A percentile compares a stretch with the other conserved stretches of the same genome.
phyloP scores from a whole-genome alignment of 2,888 invertebrate genomes.

The Mamestra brassicae region DNA sequence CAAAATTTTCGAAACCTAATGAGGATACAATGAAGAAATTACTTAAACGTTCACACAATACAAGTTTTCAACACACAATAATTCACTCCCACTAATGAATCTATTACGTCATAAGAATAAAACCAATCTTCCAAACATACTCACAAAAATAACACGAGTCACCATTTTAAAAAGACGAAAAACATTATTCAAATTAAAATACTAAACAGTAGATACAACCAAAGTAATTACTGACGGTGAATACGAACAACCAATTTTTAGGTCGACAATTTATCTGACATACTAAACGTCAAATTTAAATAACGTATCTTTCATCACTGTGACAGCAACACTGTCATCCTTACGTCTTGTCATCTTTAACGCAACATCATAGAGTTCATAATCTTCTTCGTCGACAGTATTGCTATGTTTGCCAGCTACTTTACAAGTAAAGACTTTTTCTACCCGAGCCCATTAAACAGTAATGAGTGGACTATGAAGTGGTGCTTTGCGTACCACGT shows the following conservation, averaged over 20 bases:
- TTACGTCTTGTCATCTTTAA: slow-evolving; percentile 53
- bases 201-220: slow-evolving; percentile 68
- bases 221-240: slow-evolving; percentile 85
- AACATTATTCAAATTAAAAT: slow-evolving; percentile 80
- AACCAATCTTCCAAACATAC: slow-evolving; percentile 62
- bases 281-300: slow-evolving; percentile 86
- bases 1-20: slow-evolving; percentile 18
- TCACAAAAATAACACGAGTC: slow-evolving; percentile 68
- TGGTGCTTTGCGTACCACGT: slow-evolving; percentile 88
- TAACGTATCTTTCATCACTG: slow-evolving; percentile 84
- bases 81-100: slow-evolving; percentile 61
- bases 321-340: slow-evolving; percentile 61
- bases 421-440: slow-evolving; percentile 85
- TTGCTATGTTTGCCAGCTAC: slow-evolving; percentile 69
- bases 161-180: slow-evolving; percentile 68
- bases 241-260: slow-evolving; percentile 86
- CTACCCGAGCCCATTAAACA: slow-evolving; percentile 88
- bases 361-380: slow-evolving; percentile 54
- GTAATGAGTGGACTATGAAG: slow-evolving; percentile 89
- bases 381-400: slow-evolving; percentile 45
- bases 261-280: slow-evolving; percentile 89
- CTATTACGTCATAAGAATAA: slow-evolving; percentile 58
- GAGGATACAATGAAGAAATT: slow-evolving; percentile 7
- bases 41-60: slow-evolving; percentile 33
- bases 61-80: slow-evolving; percentile 42